Base-by-base conservation (phyloP, 2,888 invertebrate genomes). In the Agrochola circellaris region DNA sequence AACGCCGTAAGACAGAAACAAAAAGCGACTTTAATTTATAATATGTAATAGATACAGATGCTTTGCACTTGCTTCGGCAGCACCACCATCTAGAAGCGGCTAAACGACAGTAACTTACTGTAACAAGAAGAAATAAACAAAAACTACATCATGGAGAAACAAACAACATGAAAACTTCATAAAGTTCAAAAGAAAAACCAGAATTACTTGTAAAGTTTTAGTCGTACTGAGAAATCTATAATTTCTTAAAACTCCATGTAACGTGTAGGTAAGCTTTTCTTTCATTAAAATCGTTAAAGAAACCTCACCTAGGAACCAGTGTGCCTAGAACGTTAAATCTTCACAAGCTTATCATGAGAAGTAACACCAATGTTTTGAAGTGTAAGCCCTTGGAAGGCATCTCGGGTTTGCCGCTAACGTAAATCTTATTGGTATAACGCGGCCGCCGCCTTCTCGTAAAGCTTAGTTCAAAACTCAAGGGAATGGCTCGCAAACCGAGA, bases 341-440 rank as follows among this genome's bases (percentile, higher is more conserved):
- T 26, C 54, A 79, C 62, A 72, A 81, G 48, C 34, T 60, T 58
- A 67, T 51, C 11, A 60, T 65, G 30, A 79, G 71, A 74, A 85
- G 72, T 82, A 79, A 79, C 15, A 74, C 13, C 26, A 26, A 77
- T 67, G 71, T 70, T 73, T 77, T 76, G 51, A 75, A 86, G 75
- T 73, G 65, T 77, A 73, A 83, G 64, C 79, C 72, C 61, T 78
- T 67, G 23, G 65, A 73, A 65, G 13, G 30, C 64, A 69, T 68
- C 68, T 79, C 58, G 73, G 86, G 73, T 86, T 74, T 48, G 61
- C 72, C 71, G 54, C 69, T 79, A 66, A 79, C 81, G 77, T 89
- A 89, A 88, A 89, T 89, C 89, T 88, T 82, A 79, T 83, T 82
- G 86, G 83, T 77, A 77, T 87, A 90, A 85, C 84, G 85, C 82